Base-by-base conservation (phyloP, 2,888 invertebrate species). In the Pinctada fucata region DNA sequence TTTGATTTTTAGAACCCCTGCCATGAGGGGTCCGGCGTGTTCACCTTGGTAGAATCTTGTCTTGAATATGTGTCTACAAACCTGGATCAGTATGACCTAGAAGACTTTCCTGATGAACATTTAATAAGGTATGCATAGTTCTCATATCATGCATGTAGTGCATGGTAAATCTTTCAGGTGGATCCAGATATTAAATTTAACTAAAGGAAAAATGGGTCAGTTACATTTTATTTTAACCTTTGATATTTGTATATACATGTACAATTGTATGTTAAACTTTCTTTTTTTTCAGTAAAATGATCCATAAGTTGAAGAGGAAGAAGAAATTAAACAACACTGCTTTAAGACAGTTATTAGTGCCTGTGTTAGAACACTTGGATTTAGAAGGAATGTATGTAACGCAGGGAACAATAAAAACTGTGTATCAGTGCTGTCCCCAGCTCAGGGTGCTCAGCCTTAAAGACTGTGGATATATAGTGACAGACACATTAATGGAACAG, bases 21-120 rank as follows among this genome's bases (percentile, higher is more conserved):
- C 69, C 91, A 91, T 82, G 84, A 87, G 65, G 88, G 87, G n/a
- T 87, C 86, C 2, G 80, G 82, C 31, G 89, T 91, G 3, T 73
- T 78, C 31, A 87, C 89, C n/a, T 77, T 91, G 52, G 80, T 88
- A 79, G 89, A 90, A 67, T 77, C 76, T 5, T 86, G 88, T 75
- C 75, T 90, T 49, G 81, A 83, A 13, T 78, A 75, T 75, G 82
- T 91, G 4, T 73, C 85, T 3, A 66, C 78, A 45, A 87, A 91
- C 72, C 73, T 91, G 47, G 80, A 88, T 48, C 78, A 87, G 5
- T 91, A 86, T 80, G 91, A 91, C 70, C 82, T 91, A 2, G 80
- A 87, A 51, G 87, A 87, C 48, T 91, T 91, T 79, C 91, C 90
- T 50, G 91, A 91, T 84, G 90, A 91, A 78, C 85, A 85, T 77